Evolutionary conservation across 2,113 vertebrate species (phyloP).

Genomic region (Capreolus pygargus): DNA sequence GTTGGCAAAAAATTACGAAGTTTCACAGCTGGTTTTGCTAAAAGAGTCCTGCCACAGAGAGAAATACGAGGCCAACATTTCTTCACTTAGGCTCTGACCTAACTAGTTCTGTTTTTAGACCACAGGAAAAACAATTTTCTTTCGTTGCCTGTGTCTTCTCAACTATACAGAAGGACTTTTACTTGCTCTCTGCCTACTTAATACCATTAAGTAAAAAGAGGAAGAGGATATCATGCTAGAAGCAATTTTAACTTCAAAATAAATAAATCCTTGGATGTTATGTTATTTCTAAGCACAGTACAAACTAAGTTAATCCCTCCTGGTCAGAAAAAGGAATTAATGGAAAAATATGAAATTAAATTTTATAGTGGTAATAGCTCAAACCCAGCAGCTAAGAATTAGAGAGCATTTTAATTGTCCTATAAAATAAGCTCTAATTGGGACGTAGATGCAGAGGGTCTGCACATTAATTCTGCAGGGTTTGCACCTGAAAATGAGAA

Average conservation of each 20-base stretch:
- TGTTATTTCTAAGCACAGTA: constrained; percentile 23
- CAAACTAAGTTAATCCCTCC: background rate
- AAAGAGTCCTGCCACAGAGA: background rate
- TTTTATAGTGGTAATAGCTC: background rate
- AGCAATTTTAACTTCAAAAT: background rate
- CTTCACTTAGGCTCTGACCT: background rate
- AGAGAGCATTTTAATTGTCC: background rate
- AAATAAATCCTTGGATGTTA: background rate
- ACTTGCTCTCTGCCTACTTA: background rate
- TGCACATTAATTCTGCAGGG: background rate
- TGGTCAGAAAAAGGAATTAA: background rate
- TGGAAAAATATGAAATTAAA: constrained; percentile 6
- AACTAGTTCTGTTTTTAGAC: background rate
- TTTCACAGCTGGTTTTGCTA: background rate
- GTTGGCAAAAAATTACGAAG: background rate
- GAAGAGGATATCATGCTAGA: background rate
- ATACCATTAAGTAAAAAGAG: background rate
- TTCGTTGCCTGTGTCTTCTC: constrained; percentile 4
- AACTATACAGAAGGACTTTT: background rate
- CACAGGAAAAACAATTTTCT: background rate
- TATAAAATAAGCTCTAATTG: background rate
- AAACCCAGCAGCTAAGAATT: background rate
- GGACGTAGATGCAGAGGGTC: background rate
- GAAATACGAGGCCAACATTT: background rate
- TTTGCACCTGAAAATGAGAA: background rate